Evolutionary conservation across 2,888 invertebrate species (phyloP).

Genomic region (Fragum fragum): DNA sequence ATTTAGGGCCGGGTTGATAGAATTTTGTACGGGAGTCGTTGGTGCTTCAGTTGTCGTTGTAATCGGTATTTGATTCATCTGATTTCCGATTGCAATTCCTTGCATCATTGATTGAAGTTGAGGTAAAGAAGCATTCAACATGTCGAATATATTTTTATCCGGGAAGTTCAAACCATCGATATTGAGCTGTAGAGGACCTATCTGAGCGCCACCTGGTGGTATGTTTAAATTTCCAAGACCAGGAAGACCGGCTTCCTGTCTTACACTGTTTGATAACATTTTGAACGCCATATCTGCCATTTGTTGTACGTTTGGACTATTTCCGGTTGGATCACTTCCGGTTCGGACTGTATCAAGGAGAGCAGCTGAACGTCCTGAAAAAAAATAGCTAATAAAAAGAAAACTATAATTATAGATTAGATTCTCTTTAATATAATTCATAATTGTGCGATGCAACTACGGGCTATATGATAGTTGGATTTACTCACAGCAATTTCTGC

Average conservation of each 20-base stretch:
- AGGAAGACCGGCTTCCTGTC: not conserved
- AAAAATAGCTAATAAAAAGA: not conserved
- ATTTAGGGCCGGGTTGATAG: not conserved
- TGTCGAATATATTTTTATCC: slow-evolving; percentile 8
- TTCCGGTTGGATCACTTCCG: slow-evolving; percentile 3
- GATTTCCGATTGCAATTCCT: not conserved
- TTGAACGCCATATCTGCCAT: slow-evolving; percentile 10
- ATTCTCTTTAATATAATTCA: no score
- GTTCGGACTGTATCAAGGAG: not conserved
- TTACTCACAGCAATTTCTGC: no score
- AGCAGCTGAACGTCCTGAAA: slow-evolving; percentile 10
- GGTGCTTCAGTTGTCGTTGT: slow-evolving; percentile 4
- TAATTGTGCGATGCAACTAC: no score
- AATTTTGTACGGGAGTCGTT: not conserved
- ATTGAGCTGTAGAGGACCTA: not conserved
- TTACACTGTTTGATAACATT: not conserved
- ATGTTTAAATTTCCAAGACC: not conserved
- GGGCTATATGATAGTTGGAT: no score
- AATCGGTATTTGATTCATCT: not conserved
- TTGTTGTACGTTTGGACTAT: not conserved
- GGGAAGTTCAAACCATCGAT: slow-evolving; percentile 4
- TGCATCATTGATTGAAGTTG: not conserved
- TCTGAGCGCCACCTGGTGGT: not conserved
- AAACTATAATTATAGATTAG: no score
- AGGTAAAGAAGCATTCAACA: not conserved